These are phyloP conservation scores for Epizoanthus rinbou DNA, from an alignment of 92 coral and sea anemone genomes.

Conservation along the genomic window DNA sequence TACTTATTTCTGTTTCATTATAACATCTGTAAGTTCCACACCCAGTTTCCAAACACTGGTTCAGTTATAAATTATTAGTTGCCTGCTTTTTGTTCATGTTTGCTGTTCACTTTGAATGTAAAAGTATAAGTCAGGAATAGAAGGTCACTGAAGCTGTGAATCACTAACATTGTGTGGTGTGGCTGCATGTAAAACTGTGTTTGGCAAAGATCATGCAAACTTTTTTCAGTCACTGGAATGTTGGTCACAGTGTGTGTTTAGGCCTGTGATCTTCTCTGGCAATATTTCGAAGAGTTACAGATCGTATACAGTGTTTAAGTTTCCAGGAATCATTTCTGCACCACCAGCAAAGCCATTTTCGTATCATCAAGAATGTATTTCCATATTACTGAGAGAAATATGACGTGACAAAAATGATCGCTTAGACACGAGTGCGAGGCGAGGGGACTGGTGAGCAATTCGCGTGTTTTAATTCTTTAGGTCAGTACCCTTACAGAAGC, in stretches of 20 bases:
- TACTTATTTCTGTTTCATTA: conserved; percentile 18
- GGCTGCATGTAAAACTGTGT: not conserved
- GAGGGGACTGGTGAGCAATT: conserved; percentile 28
- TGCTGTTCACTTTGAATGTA: not conserved
- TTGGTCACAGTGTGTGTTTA: not conserved
- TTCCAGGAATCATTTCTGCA: not conserved
- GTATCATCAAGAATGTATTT: conserved; percentile 18
- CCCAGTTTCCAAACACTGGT: not conserved
- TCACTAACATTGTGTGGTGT: not conserved
- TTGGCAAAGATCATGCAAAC: too few species aligned
- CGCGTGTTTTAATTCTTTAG: not conserved
- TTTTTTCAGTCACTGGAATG: not conserved
- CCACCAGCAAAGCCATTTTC: not conserved
- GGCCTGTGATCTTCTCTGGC: not conserved
- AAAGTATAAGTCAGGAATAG: not conserved
- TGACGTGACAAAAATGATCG: conserved; percentile 12
- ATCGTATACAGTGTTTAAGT: not conserved
- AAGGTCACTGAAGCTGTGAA: conserved; percentile 16
- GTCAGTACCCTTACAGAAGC: not conserved
- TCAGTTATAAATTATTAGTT: not conserved
- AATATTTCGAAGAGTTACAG: not conserved
- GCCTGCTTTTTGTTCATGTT: not conserved
- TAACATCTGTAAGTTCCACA: conserved; percentile 37
- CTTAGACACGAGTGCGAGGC: not conserved
- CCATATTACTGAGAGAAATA: not conserved